These are phyloP conservation scores for Ctenomys sociabilis DNA, from an alignment of 2,113 vertebrate species.

Conservation along the genomic window DNA sequence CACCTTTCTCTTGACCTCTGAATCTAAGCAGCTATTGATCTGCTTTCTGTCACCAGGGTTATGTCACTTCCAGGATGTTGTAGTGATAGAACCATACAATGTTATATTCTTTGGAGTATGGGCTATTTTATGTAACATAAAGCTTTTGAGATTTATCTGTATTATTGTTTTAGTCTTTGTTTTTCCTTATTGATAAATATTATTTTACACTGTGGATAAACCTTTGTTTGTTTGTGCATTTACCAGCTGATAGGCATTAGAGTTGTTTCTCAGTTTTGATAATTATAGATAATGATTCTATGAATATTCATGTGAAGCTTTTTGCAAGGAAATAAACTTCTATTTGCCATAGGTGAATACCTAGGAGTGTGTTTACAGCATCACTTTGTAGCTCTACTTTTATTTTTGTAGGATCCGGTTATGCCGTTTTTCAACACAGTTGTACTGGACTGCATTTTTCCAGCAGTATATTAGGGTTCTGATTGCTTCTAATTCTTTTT, in stretches of 20 bases:
- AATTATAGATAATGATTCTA: neutral
- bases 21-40: neutral
- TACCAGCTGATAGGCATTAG: neutral
- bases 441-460: neutral
- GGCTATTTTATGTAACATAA: conserved; percentile 28
- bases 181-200: conserved; percentile 14
- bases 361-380: neutral
- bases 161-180: conserved; percentile 30
- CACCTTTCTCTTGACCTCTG: neutral
- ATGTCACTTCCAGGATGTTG: conserved; percentile 6
- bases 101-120: neutral
- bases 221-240: neutral
- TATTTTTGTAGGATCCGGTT: neutral
- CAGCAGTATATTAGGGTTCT: neutral
- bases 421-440: neutral
- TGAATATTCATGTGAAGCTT: neutral
- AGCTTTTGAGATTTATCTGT: conserved; percentile 43
- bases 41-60: conserved; percentile 9
- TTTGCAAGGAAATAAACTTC: conserved; percentile 22
- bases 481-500: neutral
- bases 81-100: neutral
- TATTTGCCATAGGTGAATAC: conserved; percentile 38
- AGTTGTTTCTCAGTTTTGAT: neutral
- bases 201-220: neutral
- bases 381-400: neutral